Base-by-base conservation (phyloP, 1,140 invertebrate genomes). In the Psilanteris sp. region DNA sequence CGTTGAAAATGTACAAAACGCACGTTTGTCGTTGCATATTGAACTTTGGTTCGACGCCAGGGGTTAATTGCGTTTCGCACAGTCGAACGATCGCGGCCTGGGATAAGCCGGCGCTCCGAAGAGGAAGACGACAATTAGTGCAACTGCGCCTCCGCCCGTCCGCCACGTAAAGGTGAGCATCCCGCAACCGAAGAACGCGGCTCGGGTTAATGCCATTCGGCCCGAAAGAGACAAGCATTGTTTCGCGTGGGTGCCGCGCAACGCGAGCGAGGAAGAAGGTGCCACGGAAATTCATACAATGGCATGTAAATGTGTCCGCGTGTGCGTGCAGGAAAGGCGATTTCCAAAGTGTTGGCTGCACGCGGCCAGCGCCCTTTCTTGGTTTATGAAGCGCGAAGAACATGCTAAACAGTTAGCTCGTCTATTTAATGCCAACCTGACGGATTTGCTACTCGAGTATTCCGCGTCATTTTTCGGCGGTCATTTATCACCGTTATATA, bases 121-220 rank as follows among this genome's bases (percentile, higher is more conserved):
- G 66, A 82, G 83, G 81, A 84, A 84, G 81, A 68, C 72, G 79
- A 82, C 83, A 82, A 84, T 84, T 84, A 84, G 79, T 70, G 74
- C 81, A 62, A 81, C 81, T 76, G 81, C 64, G 64, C 81, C 82
- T 80, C 76, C 77, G 68, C 72, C 81, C 79, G 81, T 78, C 67
- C 75, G 74, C 71, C 34, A 61, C 41, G 70, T 29, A 44, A 61
- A 68, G 68, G 43, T 48, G 32, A 59, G 68, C 62, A 72, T 50
- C 57, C 27, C 44, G 48, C 41, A 36, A 39, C 18, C 27, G 50
- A 57, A 62, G 62, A 64, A 50, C 48, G 36, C 32, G 39, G 31
- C 18, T 61, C 37, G 75, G 75, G 78, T 77, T 81, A 78, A 78
- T 78, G 80, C 74, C 75, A 77, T 57, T 80, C 66, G 61, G 57